Percentiles rank a stretch among this genome's conserved stretches.
phyloP scores from a whole-genome alignment of 2,113 vertebrate genomes.

The Rana temporaria region DNA sequence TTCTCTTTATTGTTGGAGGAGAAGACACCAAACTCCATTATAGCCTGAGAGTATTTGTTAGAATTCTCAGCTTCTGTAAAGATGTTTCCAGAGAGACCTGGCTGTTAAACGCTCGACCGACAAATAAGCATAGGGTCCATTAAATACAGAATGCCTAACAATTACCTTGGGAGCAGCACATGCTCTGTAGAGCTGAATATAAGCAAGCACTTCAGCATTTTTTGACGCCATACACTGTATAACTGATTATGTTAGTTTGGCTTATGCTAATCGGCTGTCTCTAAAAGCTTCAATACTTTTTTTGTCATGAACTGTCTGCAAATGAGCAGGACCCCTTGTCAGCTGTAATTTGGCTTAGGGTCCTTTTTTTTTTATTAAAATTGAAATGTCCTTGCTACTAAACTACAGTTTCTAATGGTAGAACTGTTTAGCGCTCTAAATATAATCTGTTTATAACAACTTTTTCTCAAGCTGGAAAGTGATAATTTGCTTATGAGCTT shows the following conservation, averaged over 20 bases:
- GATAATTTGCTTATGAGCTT: too few relatives aligned
- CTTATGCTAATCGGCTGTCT: neutral
- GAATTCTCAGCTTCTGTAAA: conserved; percentile 18
- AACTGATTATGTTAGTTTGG: neutral
- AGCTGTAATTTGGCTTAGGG: neutral
- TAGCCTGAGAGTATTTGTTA: conserved; percentile 25
- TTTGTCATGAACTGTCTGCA: neutral
- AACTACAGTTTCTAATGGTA: too few relatives aligned
- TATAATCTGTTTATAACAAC: too few relatives aligned
- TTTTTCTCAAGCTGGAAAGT: too few relatives aligned
- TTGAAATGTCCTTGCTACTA: too few relatives aligned
- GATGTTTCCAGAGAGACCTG: conserved; percentile 39
- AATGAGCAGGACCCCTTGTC: neutral
- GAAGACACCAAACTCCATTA: conserved; percentile 24
- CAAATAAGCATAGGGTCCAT: neutral
- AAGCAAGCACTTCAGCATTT: neutral
- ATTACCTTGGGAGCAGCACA: neutral
- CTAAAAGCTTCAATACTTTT: neutral
- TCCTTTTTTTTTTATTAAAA: too few relatives aligned
- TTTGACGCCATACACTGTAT: neutral
- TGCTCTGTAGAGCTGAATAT: neutral
- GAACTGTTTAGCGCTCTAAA: too few relatives aligned
- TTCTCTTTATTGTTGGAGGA: conserved; percentile 4
- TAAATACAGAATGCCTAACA: neutral
- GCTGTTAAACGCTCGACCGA: neutral